Evolutionary conservation across 2,888 invertebrate species (phyloP), one percentile per base, ranked within the genome.

Genomic region (Scaptomyza flava): DNA sequence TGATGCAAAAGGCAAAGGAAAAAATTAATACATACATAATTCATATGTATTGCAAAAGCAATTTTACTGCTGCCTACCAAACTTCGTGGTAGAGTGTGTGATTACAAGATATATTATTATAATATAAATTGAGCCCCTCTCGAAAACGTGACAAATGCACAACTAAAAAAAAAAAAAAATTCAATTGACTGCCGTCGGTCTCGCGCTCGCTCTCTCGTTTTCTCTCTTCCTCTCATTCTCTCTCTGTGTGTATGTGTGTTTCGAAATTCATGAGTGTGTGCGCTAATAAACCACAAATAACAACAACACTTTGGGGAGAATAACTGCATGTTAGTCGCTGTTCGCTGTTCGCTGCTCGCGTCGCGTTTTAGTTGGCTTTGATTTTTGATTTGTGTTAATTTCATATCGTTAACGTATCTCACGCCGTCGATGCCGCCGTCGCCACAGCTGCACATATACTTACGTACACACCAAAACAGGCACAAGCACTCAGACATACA

Each of bases 181-280:
- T 69, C 80, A 80, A 85, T 80, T 82, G 60, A 71, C 64, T 73
- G 68, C 74, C 61, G 68, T 78, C 79, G 73, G 73, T 75, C 33
- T 53, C 64, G 41, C 59, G 47, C 53, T 60, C 57, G 46, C 52
- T 52, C 50, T 56, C 56, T 30, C 56, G 8, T 20, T 23, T 45
- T 52, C 48, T 42, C 58, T 47, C 51, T 65, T 59, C 38, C 47
- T 62, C 58, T 50, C 46, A 48, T 33, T 54, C 51, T 33, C 52
- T 57, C 47, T 34, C 41, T 46, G 23, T 65, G 34, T 61, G 27
- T 61, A 17, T 58, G 42, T 62, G 38, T 63, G 42, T 56, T 50
- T 61, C 20, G 8, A 43, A 64, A 54, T 63, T 34, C 33, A 60
- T 66, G 59, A 66, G 59, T 74, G 72, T 67, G 77, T 63, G 78